Percentiles rank a stretch among this genome's conserved stretches.
Conservation (phyloP, 1,140 invertebrate species). For the Latrodectus geometricus region DNA sequence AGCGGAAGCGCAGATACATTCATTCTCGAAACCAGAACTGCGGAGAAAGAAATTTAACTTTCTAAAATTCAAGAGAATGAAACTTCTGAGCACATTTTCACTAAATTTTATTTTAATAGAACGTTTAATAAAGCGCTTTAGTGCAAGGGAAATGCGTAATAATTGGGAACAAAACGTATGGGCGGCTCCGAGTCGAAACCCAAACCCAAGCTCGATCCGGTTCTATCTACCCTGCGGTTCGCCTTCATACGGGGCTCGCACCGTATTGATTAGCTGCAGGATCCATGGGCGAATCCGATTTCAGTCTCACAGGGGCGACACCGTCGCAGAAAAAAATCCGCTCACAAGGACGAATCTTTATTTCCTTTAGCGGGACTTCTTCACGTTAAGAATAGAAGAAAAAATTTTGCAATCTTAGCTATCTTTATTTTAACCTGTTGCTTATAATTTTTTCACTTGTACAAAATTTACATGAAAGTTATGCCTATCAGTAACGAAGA, state of each 20-base stretch:
- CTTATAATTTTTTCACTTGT: too few relatives aligned
- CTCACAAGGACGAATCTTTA: not conserved
- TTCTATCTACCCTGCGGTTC: conserved; percentile 22
- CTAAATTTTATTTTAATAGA: not conserved
- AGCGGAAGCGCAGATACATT: not conserved
- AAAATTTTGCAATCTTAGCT: too few relatives aligned
- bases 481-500: too few relatives aligned
- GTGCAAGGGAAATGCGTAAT: not conserved
- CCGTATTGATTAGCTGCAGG: conserved; percentile 34
- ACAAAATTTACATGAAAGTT: too few relatives aligned
- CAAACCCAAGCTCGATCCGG: conserved; percentile 41
- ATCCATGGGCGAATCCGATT: conserved; percentile 57
- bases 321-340: not conserved
- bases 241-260: conserved; percentile 34
- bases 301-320: conserved; percentile 34
- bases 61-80: not conserved
- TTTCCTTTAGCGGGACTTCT: too few relatives aligned
- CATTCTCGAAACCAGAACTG: not conserved
- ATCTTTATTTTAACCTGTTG: too few relatives aligned
- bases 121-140: not conserved
- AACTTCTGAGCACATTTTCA: not conserved
- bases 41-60: not conserved
- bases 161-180: not conserved
- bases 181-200: conserved; percentile 5
- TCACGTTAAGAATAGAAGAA: too few relatives aligned